phyloP scores from a whole-genome alignment of 2,797 vertebrate genomes.

The Champsocephalus esox region DNA sequence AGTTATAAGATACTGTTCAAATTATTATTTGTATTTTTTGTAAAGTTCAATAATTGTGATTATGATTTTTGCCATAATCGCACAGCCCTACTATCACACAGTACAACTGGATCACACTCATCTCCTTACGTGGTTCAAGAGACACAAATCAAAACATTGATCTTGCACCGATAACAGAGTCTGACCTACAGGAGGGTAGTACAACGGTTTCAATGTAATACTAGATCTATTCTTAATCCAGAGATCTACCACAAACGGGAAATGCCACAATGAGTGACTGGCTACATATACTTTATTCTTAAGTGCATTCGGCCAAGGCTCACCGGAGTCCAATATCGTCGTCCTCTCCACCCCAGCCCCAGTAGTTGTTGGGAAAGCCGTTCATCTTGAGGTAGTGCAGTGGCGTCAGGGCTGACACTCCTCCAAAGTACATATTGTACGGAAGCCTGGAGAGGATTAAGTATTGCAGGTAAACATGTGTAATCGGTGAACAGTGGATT shows the following conservation, averaged over 20 bases:
- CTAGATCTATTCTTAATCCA: not conserved
- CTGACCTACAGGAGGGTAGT: not conserved
- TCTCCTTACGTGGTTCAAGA: not conserved
- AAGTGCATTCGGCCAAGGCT: constrained; percentile 10
- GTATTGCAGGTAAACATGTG: not conserved
- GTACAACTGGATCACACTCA: not conserved
- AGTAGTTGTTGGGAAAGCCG: constrained; percentile 89
- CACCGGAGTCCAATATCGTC: constrained; percentile 87
- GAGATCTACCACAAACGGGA: not conserved
- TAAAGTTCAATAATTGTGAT: too few species aligned
- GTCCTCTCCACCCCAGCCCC: constrained; percentile 89
- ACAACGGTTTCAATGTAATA: not conserved
- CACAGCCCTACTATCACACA: not conserved
- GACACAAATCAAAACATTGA: not conserved
- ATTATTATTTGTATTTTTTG: too few species aligned
- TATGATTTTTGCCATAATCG: too few species aligned
- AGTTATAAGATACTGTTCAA: too few species aligned
- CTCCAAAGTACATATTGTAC: constrained; percentile 88
- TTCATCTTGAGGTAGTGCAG: constrained; percentile 90
- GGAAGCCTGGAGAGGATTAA: constrained; percentile 78
- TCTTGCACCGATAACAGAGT: not conserved
- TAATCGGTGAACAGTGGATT: not conserved
- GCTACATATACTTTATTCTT: not conserved
- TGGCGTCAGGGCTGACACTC: constrained; percentile 86
- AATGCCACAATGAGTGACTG: too few species aligned